A percentile compares a stretch with the other conserved stretches of the same genome.
These are phyloP conservation scores for Lanius collurio DNA, from an alignment of 2,113 vertebrate genomes.

Conservation along the genomic window DNA sequence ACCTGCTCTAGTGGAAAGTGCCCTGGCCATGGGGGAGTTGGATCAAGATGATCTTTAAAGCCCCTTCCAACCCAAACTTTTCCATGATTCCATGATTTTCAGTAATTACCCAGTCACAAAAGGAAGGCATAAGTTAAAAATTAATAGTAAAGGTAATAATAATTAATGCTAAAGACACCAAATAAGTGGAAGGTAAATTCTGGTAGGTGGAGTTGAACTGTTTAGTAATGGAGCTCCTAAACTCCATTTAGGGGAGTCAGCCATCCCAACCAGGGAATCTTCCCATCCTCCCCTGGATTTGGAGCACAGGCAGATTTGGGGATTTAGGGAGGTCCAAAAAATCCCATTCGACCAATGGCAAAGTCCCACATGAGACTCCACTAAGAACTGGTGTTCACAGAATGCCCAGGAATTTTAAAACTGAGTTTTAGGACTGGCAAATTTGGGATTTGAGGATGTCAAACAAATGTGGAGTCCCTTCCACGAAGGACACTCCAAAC, in stretches of 20 bases:
- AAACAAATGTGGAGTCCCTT: not conserved
- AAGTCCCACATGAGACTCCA: accelerated
- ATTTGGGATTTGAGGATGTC: accelerated
- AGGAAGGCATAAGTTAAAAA: not conserved
- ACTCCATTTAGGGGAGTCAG: not conserved
- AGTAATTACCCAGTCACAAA: not conserved
- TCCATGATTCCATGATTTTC: not conserved
- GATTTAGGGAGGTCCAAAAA: not conserved
- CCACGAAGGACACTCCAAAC: not conserved
- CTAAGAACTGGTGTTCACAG: not conserved
- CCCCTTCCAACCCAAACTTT: not conserved
- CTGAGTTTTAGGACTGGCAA: not conserved
- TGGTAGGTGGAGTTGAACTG: not conserved
- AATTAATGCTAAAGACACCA: not conserved
- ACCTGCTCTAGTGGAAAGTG: not conserved
- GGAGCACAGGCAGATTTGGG: not conserved
- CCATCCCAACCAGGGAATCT: not conserved
- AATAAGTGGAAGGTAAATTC: not conserved
- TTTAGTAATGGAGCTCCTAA: not conserved
- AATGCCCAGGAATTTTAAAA: not conserved
- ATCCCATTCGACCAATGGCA: not conserved
- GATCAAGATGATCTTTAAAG: not conserved
- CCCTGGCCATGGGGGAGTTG: not conserved
- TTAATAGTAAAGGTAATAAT: not conserved
- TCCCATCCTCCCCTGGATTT: not conserved